These are phyloP conservation scores for Drosophila gunungcola DNA, from an alignment of 1,140 invertebrate genomes.

Conservation along the genomic window DNA sequence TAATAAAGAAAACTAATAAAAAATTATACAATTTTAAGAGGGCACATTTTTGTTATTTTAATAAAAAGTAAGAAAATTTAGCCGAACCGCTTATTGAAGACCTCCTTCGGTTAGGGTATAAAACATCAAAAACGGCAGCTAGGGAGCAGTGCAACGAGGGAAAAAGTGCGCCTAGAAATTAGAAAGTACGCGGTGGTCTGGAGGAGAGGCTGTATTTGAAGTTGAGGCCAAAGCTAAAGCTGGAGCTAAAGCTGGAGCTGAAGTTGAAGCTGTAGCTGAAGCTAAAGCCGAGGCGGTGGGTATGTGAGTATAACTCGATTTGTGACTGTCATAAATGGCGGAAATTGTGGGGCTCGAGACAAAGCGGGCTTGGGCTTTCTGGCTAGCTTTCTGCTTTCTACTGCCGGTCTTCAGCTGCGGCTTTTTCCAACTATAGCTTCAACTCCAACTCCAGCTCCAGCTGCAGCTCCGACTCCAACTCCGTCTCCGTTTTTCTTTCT, in stretches of 20 bases:
- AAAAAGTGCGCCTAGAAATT: conserved; percentile 77
- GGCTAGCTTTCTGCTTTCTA: conserved; percentile 69
- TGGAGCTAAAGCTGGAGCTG: conserved; percentile 2
- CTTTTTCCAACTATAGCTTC: conserved; percentile 17
- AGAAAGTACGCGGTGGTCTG: conserved; percentile 71
- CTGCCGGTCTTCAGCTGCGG: conserved; percentile 65
- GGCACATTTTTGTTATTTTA: neutral
- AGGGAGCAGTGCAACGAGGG: conserved; percentile 32
- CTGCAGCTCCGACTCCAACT: conserved; percentile 13
- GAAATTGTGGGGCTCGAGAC: conserved; percentile 76
- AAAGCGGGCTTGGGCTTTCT: conserved; percentile 64
- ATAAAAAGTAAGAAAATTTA: too few relatives aligned
- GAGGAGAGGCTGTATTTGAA: conserved; percentile 38
- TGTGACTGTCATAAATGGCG: conserved; percentile 83
- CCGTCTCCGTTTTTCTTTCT: conserved; percentile 47
- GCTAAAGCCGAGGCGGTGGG: conserved; percentile 28
- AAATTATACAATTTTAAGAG: neutral
- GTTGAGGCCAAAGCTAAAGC: conserved; percentile 18
- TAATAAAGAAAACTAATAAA: neutral
- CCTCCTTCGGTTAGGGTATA: conserved; percentile 23
- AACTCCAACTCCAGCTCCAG: neutral
- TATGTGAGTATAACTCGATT: conserved; percentile 81
- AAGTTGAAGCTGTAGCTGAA: conserved; percentile 10
- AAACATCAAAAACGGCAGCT: conserved; percentile 58
- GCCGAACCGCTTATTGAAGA: neutral